phyloP scores from a whole-genome alignment of 1,140 invertebrate species.

The Eulimnadia texana region DNA sequence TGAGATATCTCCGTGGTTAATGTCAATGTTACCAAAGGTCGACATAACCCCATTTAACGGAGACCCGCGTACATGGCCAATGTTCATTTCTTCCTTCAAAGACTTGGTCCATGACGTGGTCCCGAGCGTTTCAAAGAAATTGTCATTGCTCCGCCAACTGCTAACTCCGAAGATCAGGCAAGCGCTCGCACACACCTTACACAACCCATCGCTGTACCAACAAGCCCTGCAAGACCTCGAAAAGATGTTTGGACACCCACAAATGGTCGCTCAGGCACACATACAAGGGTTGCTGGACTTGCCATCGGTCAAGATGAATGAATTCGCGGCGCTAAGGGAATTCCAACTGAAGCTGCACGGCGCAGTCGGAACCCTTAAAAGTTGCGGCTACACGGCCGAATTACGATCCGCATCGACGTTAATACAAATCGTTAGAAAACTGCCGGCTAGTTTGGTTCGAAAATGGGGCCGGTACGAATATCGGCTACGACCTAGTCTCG shows the following conservation, averaged over 20 bases:
- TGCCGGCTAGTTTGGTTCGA: background rate
- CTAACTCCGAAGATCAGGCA: background rate
- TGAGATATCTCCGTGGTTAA: no score
- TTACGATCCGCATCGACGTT: constrained; percentile 1
- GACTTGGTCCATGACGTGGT: background rate
- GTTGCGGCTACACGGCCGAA: background rate
- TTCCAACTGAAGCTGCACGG: constrained; percentile 1
- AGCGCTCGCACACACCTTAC: background rate
- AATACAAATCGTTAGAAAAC: background rate
- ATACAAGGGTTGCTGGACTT: constrained; percentile 1
- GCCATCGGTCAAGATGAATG: background rate
- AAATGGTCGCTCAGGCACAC: background rate
- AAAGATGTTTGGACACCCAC: background rate
- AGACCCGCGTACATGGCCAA: background rate
- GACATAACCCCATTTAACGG: background rate
- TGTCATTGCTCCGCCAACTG: background rate
- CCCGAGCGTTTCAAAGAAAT: background rate
- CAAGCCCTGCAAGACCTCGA: background rate
- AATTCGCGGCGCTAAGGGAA: background rate
- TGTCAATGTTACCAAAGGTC: background rate
- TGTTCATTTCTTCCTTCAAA: background rate
- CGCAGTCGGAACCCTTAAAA: background rate
- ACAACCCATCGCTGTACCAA: background rate
- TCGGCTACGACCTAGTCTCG: background rate
- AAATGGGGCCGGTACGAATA: background rate